A percentile compares a stretch with the other conserved stretches of the same genome.
These are phyloP conservation scores for Spheniscus mendiculus DNA, from an alignment of 2,113 vertebrate species.

Conservation along the genomic window DNA sequence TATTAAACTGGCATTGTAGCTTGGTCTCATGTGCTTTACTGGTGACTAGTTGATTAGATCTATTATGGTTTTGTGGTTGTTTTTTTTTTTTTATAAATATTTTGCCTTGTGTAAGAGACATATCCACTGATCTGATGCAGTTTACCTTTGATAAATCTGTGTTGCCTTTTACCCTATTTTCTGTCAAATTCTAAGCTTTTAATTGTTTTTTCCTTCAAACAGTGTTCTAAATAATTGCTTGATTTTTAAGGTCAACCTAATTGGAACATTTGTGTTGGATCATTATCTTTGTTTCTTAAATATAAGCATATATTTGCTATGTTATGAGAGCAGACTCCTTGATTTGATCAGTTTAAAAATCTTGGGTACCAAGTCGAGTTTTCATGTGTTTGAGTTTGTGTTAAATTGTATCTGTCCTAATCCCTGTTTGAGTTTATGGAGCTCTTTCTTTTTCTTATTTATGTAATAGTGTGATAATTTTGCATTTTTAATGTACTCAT, in stretches of 20 bases:
- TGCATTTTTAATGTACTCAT: not conserved
- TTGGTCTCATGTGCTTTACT: not conserved
- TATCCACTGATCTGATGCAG: not conserved
- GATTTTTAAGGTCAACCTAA: not conserved
- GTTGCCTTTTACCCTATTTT: not conserved
- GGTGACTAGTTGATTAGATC: not conserved
- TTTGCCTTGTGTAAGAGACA: not conserved
- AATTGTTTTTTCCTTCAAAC: not conserved
- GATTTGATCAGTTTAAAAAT: not conserved
- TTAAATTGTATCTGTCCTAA: not conserved
- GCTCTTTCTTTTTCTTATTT: not conserved
- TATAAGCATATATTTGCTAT: not conserved
- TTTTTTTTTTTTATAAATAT: too few species aligned
- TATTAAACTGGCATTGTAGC: not conserved
- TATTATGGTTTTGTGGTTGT: not conserved
- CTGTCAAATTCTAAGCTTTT: not conserved
- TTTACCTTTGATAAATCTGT: not conserved
- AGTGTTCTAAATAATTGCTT: not conserved
- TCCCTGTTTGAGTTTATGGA: not conserved
- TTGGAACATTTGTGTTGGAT: not conserved
- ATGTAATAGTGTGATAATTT: not conserved
- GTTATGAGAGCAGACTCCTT: not conserved
- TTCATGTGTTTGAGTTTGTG: not conserved
- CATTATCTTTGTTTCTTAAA: not conserved
- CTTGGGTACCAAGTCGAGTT: not conserved